Evolutionary conservation across 2,888 invertebrate species (phyloP).

Genomic region (Polymixis lichenea): DNA sequence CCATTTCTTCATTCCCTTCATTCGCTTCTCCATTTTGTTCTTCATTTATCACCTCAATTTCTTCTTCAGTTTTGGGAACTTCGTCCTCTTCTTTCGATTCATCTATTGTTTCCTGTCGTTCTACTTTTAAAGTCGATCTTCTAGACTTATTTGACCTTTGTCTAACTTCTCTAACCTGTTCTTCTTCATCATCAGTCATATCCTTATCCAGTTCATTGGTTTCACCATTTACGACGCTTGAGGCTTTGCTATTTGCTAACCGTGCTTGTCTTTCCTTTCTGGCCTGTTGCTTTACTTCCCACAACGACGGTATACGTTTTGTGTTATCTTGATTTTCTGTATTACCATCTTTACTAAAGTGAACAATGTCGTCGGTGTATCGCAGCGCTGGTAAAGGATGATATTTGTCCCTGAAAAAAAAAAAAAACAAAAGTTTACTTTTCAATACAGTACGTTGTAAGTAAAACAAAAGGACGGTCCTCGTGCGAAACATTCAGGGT

Average conservation of each 20-base stretch:
- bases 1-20: conserved; percentile 8
- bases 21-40: background rate
- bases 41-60: conserved; percentile 3
- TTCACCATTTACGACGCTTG: conserved; percentile 28
- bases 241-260: conserved; percentile 25
- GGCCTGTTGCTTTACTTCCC: conserved; percentile 46
- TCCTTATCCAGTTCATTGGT: conserved; percentile 47
- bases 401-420: conserved; percentile 75
- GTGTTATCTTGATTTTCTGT: conserved; percentile 43
- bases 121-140: conserved; percentile 45
- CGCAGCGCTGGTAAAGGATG: conserved; percentile 69
- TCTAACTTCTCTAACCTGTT: conserved; percentile 12
- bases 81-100: conserved; percentile 25
- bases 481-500: conserved; percentile 11
- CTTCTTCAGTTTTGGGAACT: background rate
- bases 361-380: conserved; percentile 70
- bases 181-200: conserved; percentile 37
- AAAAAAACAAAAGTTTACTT: conserved; percentile 15
- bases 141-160: conserved; percentile 16
- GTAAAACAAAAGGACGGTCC: background rate
- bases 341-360: conserved; percentile 60
- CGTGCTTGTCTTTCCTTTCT: conserved; percentile 49
- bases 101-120: conserved; percentile 54
- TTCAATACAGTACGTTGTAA: background rate
- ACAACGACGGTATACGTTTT: conserved; percentile 56